Base-by-base conservation (phyloP, 2,888 invertebrate genomes). In the Ichneumon xanthorius region DNA sequence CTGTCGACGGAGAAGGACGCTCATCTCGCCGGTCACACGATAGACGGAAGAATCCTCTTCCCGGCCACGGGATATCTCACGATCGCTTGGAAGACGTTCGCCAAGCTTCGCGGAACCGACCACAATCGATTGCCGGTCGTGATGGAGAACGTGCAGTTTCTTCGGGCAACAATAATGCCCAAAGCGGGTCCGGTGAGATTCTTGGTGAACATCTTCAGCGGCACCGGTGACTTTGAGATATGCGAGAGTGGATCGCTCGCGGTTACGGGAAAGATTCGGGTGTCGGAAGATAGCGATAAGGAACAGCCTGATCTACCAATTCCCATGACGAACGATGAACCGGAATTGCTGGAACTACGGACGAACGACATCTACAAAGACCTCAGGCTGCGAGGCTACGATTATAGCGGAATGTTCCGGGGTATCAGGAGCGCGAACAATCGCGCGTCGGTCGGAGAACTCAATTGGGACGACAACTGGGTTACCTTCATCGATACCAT, bases 401-500 rank as follows among this genome's bases (percentile, higher is more conserved):
- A 98, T 93, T 98, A 98, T 92, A 94, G 95, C 30, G 97, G 97
- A 48, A 93, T 96, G 14, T 98, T 98, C 95, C 96, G 96, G 90
- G 99, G 99, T 68, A 97, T 99, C 89, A 93, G 95, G 22, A 94
- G 95, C 48, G 96, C 97, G 0, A 97, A 98, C 92, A 96, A 97
- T 89, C 95, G 95, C 90, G 97, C 97, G 75, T 93, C 94, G 0
- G 94, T 92, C 87, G 99, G 98, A 61, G 95, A 96, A 90, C 95
- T 99, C 87, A 95, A 96, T 86, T 99, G 99, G 99, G 96, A 96
- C 80, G 96, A 96, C 88, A 98, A 99, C 94, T 99, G 99, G 99
- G 96, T 99, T 81, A 97, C 98, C 65, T 99, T 97, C 94, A 96
- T 99, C 94, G 99, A 99, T 93, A 98, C 98, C 1, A 98, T 99